A percentile compares a stretch with the other conserved stretches of the same genome.
Conservation (phyloP, 2,113 vertebrate species). For the Amphilophus citrinellus region DNA sequence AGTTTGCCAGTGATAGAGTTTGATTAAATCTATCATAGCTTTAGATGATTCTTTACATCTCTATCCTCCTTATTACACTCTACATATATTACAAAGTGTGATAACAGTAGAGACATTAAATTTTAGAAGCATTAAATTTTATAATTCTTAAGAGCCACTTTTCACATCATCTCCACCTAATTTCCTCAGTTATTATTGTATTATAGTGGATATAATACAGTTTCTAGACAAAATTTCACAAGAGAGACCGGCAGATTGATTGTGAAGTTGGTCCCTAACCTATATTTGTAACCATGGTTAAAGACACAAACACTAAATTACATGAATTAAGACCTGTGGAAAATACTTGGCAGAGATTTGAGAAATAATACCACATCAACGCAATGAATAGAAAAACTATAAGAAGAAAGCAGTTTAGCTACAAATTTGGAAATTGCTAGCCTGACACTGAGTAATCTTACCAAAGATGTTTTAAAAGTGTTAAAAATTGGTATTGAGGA, state of each 20-base stretch:
- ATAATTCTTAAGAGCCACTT: too few relatives aligned
- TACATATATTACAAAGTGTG: background rate
- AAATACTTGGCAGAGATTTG: background rate
- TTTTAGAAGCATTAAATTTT: too few relatives aligned
- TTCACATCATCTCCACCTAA: background rate
- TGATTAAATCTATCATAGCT: slow-evolving; percentile 45
- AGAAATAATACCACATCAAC: too few relatives aligned
- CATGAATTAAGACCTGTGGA: background rate
- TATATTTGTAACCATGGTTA: background rate
- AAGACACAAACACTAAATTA: background rate
- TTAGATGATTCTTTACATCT: slow-evolving; percentile 27
- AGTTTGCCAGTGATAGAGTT: background rate
- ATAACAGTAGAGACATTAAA: background rate
- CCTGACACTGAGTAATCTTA: accelerated
- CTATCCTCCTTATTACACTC: slow-evolving; percentile 26
- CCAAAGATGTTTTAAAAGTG: background rate
- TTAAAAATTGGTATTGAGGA: background rate
- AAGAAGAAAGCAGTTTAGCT: background rate
- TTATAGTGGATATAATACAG: background rate
- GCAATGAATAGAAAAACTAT: background rate
- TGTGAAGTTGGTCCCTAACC: background rate
- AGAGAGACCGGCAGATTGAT: background rate
- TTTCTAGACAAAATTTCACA: background rate
- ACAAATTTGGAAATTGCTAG: background rate
- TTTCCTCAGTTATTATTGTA: background rate